Conservation (phyloP, 2,888 invertebrate genomes). For the Scaeva pyrastri region DNA sequence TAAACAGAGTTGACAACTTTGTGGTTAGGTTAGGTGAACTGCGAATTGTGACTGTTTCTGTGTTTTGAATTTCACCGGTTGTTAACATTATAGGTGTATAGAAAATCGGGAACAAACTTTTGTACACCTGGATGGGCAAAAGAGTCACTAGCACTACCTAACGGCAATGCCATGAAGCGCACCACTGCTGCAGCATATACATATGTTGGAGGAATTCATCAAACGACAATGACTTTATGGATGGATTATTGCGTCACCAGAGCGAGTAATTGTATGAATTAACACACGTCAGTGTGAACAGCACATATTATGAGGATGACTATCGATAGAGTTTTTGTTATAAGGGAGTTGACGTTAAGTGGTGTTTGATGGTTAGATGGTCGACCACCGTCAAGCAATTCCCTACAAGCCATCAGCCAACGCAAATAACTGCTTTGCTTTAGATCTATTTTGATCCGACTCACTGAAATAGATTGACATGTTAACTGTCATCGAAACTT, state of each 20-base stretch:
- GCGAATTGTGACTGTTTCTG: neutral
- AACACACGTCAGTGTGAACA: constrained; percentile 65
- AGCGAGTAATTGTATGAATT: constrained; percentile 75
- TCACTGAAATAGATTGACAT: constrained; percentile 60
- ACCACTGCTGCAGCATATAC: neutral
- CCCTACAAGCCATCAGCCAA: no score
- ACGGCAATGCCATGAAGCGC: neutral
- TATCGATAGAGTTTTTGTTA: constrained; percentile 17
- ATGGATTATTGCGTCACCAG: constrained; percentile 69
- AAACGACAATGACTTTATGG: constrained; percentile 57
- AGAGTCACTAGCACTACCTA: constrained; percentile 17
- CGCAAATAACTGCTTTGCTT: no score
- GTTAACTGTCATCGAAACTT: constrained; percentile 33
- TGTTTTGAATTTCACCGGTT: constrained; percentile 33
- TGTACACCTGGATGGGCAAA: constrained; percentile 67
- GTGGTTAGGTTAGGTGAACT: constrained; percentile 38
- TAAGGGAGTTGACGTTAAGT: neutral
- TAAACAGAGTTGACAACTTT: constrained; percentile 57
- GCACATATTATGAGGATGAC: constrained; percentile 40
- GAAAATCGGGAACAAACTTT: constrained; percentile 65
- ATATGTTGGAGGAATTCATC: constrained; percentile 54
- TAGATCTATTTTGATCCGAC: constrained; percentile 34
- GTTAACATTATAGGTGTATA: neutral
- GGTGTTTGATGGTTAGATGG: constrained; percentile 15
- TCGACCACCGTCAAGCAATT: no score